A percentile compares a stretch with the other conserved stretches of the same genome.
Conservation (phyloP, 2,113 vertebrate species). For the Microcebus ravelobensis region DNA sequence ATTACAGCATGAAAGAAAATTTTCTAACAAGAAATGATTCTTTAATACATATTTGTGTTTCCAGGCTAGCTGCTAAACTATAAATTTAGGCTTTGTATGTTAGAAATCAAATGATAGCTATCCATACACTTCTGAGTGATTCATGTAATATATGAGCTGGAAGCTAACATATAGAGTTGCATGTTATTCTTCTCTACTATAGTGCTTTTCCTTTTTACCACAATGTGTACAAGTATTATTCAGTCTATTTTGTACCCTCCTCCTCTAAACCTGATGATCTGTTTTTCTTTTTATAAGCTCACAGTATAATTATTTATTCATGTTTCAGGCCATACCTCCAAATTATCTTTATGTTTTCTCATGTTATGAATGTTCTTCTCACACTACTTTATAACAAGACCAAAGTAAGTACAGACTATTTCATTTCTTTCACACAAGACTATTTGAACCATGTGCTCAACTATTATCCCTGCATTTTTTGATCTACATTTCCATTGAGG, state of each 20-base stretch:
- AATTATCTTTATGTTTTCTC: background rate
- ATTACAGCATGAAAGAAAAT: background rate
- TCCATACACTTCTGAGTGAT: background rate
- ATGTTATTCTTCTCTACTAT: background rate
- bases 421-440: background rate
- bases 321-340: background rate
- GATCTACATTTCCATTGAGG: background rate
- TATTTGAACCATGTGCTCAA: background rate
- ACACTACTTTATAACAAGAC: background rate
- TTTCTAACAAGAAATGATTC: background rate
- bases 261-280: background rate
- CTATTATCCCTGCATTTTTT: background rate
- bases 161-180: background rate
- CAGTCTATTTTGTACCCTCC: background rate
- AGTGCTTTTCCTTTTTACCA: background rate
- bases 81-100: background rate
- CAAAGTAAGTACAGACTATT: background rate
- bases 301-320: background rate
- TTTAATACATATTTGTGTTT: background rate
- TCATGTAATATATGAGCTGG: background rate
- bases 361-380: background rate
- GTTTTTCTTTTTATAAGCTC: background rate
- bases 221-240: background rate
- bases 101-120: background rate
- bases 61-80: background rate